Base-by-base conservation (phyloP, 2,113 vertebrate genomes). In the Dipodomys stephensi region DNA sequence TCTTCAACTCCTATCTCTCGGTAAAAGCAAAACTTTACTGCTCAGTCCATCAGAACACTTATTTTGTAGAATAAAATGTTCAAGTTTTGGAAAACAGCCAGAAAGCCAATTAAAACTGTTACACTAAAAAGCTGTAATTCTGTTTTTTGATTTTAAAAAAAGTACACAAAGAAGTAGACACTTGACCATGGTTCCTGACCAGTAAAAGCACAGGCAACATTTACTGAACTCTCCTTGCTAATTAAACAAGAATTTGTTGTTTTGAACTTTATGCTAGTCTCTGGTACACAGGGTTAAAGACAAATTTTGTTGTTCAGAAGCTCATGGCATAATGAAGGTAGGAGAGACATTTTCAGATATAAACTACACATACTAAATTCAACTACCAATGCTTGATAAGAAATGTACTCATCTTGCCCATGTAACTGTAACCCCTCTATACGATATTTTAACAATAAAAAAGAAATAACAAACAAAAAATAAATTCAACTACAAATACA, bases 251-350 rank as follows among this genome's bases (percentile, higher is more conserved):
- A 3, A 81, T 92, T 77, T 76, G 73, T 28, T 84, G 79, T 65
- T 87, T 46, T 68, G 67, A 64, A 84, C 9, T 11, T 85, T 67
- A 53, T 92, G 67, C 60, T 62, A 84, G 39, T 94, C 57, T 94
- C 57, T 81, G 62, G 1, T 73, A 39, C 4, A 44, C 57, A 78
- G 64, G 19, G 35, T 82, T 60, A 86, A 71, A 88, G 73, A 44
- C 27, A 80, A 69, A 4, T 69, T 68, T 74, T 90, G 73, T 15
- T 0, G 7, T 69, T 87, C 44, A 53, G 44, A 95, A 84, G 32
- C 13, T 85, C 57, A 60, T 67, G 19, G 44, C 16, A 83, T 13
- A 80, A 7, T 79, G 39, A 74, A 25, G 6, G 16, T 12, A 6
- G 35, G 3, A n/a, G 12, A 91, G 25, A 28, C 67, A 83, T 28